phyloP scores from a whole-genome alignment of 2,888 invertebrate genomes.

The Podotricha telesiphe region DNA sequence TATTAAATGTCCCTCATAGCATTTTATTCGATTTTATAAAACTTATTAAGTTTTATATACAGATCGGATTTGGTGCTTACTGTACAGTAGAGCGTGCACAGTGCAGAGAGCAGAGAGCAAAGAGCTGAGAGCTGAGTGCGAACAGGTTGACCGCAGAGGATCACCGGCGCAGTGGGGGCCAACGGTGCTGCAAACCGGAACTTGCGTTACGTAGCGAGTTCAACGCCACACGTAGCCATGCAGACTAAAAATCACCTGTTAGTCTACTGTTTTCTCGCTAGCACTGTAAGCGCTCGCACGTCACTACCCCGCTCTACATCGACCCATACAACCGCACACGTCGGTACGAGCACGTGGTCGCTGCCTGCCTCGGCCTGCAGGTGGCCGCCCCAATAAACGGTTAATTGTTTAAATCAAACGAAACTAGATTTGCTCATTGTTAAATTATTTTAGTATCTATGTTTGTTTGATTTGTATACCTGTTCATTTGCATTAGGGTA shows the following conservation, averaged over 20 bases:
- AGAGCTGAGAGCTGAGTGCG: background rate
- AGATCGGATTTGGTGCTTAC: too few relatives aligned
- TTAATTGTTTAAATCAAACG: background rate
- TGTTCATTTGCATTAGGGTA: background rate
- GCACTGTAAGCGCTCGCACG: too few relatives aligned
- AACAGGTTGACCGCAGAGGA: background rate
- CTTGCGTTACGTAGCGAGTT: slow-evolving; percentile 1
- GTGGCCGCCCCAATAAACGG: background rate
- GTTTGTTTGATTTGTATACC: background rate
- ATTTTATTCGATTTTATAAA: too few relatives aligned
- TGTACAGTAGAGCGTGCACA: too few relatives aligned
- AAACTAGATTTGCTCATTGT: background rate
- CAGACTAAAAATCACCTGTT: background rate
- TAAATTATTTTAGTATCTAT: background rate
- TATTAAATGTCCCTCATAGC: too few relatives aligned
- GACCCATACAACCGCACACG: background rate
- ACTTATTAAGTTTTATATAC: too few relatives aligned
- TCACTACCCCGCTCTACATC: too few relatives aligned
- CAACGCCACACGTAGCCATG: background rate
- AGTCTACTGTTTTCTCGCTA: background rate
- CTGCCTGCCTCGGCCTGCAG: background rate
- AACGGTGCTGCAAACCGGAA: background rate
- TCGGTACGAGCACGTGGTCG: background rate
- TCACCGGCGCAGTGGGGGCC: background rate
- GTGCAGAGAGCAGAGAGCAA: background rate